Conservation (phyloP, 1,140 invertebrate genomes). For the Drosophila micromelanica region DNA sequence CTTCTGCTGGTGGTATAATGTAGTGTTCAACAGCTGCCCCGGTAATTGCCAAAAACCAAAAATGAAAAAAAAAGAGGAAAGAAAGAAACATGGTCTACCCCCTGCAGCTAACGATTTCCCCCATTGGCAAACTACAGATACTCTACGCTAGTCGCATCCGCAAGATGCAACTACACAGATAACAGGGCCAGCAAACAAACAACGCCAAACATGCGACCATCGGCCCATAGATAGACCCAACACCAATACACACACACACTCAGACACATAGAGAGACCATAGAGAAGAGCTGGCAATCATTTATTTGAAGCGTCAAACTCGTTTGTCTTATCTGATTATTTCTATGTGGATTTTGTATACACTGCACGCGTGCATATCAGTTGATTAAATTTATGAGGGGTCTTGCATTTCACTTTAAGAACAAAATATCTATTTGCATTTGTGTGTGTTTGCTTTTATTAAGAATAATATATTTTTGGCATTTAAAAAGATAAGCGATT, state of each 20-base stretch:
- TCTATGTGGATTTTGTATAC: conserved; percentile 61
- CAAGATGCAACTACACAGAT: conserved; percentile 69
- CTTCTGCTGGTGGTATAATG: conserved; percentile 11
- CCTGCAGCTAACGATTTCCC: conserved; percentile 40
- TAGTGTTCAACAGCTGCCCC: conserved; percentile 29
- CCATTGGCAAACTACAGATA: conserved; percentile 39
- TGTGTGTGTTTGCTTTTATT: too few relatives aligned
- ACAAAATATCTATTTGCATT: neutral
- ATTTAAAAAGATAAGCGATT: too few relatives aligned
- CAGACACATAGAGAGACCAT: conserved; percentile 12
- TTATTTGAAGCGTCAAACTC: conserved; percentile 83
- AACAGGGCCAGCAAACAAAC: conserved; percentile 61
- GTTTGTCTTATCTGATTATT: conserved; percentile 82
- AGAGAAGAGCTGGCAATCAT: conserved; percentile 67
- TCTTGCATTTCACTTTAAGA: neutral
- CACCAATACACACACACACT: conserved; percentile 27
- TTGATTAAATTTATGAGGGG: neutral
- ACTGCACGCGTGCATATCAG: conserved; percentile 1
- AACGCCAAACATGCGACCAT: conserved; percentile 62
- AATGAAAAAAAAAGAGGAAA: conserved; percentile 1
- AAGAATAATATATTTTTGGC: too few relatives aligned
- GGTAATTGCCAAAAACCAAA: conserved; percentile 29
- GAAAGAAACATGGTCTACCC: conserved; percentile 2
- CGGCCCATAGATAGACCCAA: conserved; percentile 69
- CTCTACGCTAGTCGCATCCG: conserved; percentile 58